Conservation (phyloP, 2,797 vertebrate genomes). For the Manis javanica region DNA sequence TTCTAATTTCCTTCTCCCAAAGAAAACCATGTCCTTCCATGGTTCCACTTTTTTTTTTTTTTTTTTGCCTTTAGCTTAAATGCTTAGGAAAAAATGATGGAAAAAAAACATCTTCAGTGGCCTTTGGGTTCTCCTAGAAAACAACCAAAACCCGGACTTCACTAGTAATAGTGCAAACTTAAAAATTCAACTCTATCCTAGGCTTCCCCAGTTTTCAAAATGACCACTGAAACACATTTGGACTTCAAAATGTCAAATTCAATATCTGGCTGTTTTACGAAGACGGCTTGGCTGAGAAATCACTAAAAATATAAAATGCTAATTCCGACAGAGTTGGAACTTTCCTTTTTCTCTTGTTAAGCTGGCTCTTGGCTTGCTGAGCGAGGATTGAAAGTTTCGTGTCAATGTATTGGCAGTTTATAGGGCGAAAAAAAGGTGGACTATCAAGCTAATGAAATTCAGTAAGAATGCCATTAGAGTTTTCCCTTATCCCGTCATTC, state of each 20-base stretch:
- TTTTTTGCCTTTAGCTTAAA: slow-evolving; percentile 23
- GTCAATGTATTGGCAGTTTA: not conserved
- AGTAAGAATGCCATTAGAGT: slow-evolving; percentile 59
- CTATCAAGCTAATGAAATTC: slow-evolving; percentile 32
- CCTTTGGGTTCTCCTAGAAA: slow-evolving; percentile 73
- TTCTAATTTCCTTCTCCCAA: slow-evolving; percentile 67
- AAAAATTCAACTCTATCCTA: slow-evolving; percentile 46
- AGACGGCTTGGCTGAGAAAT: not conserved
- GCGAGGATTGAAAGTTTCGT: not conserved
- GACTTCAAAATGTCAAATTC: slow-evolving; percentile 10
- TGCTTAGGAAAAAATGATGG: slow-evolving; percentile 66
- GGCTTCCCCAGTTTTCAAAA: slow-evolving; percentile 44
- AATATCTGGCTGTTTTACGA: not conserved
- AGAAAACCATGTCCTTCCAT: slow-evolving; percentile 62
- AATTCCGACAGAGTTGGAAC: not conserved
- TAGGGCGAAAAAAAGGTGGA: not conserved
- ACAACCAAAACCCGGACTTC: slow-evolving; percentile 69
- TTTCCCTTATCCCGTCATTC: slow-evolving; percentile 37
- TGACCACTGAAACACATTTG: slow-evolving; percentile 40
- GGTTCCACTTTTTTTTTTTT: not conserved
- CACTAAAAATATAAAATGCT: not conserved
- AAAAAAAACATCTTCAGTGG: slow-evolving; percentile 77
- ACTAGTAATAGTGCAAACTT: slow-evolving; percentile 45
- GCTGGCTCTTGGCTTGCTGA: not conserved
- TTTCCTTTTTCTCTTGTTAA: not conserved